Evolutionary conservation across 2,113 vertebrate species (phyloP).

Genomic region (Rafetus swinhoei): DNA sequence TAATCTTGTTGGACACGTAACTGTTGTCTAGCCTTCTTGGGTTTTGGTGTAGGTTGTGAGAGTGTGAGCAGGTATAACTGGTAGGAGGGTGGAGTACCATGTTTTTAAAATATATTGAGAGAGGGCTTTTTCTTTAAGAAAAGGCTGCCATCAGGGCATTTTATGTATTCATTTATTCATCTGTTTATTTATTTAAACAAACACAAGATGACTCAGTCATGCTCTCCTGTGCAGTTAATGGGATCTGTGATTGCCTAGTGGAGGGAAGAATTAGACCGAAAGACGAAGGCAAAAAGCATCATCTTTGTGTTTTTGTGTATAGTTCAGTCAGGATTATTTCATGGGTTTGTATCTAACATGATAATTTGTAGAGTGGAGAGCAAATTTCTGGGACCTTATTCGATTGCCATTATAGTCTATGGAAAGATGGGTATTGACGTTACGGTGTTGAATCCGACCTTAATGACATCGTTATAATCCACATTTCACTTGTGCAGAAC

Average conservation of each 20-base stretch:
- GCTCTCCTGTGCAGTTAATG: neutral
- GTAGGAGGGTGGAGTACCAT: neutral
- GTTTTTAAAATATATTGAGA: neutral
- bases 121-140: neutral
- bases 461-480: accelerated
- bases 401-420: accelerated
- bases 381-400: neutral
- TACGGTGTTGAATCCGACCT: neutral
- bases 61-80: accelerated
- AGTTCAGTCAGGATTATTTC: neutral
- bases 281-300: neutral
- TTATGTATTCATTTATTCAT: neutral
- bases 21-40: neutral
- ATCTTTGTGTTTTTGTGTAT: neutral
- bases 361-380: constrained; percentile 8
- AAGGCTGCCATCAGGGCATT: neutral
- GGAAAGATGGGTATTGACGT: neutral
- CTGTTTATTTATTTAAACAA: neutral
- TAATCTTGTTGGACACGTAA: neutral
- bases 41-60: neutral
- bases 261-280: neutral
- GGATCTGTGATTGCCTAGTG: neutral
- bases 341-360: constrained; percentile 47
- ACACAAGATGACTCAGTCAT: neutral
- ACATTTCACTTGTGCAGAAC: neutral